phyloP scores from a whole-genome alignment of 2,113 vertebrate genomes.

The Mixornis gularis region DNA sequence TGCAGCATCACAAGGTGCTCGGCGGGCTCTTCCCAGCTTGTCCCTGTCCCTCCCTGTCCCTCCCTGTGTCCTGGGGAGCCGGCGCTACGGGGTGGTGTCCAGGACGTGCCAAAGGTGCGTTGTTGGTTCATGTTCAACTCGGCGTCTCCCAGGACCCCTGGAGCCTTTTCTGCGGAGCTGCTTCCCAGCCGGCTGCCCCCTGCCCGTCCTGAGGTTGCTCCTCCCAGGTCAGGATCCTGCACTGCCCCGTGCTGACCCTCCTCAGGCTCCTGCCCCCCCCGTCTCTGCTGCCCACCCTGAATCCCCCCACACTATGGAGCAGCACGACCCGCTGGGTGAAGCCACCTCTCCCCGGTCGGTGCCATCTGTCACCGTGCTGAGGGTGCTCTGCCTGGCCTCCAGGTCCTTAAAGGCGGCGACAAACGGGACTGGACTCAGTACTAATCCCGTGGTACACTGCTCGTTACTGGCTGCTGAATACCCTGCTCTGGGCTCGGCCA shows the following conservation, averaged over 20 bases:
- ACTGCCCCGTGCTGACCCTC: background rate
- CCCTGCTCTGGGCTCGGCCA: background rate
- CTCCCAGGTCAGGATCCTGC: background rate
- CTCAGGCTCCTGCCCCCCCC: too few species aligned
- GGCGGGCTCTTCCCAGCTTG: background rate
- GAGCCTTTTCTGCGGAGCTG: background rate
- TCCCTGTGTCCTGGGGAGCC: background rate
- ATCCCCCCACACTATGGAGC: background rate
- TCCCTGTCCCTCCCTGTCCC: background rate
- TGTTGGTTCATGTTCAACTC: background rate
- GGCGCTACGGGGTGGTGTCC: background rate
- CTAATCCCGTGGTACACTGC: background rate
- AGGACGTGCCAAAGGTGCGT: accelerated
- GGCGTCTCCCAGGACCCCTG: background rate
- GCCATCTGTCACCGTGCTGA: background rate
- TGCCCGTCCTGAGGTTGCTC: background rate
- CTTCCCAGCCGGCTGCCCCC: background rate
- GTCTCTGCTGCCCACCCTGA: background rate
- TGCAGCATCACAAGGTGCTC: background rate
- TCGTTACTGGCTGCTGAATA: accelerated
- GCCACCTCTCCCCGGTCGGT: background rate
- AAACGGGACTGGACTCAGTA: background rate
- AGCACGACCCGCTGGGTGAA: too few species aligned
- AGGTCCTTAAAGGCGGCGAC: background rate
- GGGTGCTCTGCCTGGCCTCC: background rate